phyloP scores from a whole-genome alignment of 2,113 vertebrate species.

The Xenotilapia caudafasciata region DNA sequence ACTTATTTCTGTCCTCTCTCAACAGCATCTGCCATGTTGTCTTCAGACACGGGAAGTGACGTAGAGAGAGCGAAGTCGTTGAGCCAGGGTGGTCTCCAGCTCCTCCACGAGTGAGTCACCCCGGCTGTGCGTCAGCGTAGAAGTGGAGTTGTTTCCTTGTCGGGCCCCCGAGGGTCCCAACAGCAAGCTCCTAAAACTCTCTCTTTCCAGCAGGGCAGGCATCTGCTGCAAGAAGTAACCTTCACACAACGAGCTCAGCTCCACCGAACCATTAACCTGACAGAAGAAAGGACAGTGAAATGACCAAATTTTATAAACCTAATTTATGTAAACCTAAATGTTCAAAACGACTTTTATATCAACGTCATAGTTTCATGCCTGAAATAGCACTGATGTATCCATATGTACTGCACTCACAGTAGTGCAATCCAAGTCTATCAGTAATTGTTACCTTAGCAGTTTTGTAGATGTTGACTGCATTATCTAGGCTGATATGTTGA shows the following conservation, averaged over 20 bases:
- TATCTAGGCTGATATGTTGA: constrained; percentile 81
- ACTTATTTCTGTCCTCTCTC: not conserved
- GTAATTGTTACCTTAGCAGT: constrained; percentile 83
- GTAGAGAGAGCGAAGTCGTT: constrained; percentile 81
- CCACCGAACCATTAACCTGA: constrained; percentile 81
- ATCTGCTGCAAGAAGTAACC: constrained; percentile 95
- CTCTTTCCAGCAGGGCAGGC: constrained; percentile 82
- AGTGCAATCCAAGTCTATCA: not conserved
- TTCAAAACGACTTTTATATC: not conserved
- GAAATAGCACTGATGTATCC: not conserved
- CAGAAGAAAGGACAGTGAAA: not conserved
- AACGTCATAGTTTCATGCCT: not conserved
- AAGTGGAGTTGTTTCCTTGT: constrained; percentile 46
- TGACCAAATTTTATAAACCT: not conserved
- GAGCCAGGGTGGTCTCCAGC: constrained; percentile 80
- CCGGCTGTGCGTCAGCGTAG: constrained; percentile 30
- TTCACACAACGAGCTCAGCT: constrained; percentile 86
- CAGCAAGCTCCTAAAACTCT: constrained; percentile 82
- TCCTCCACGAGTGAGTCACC: constrained; percentile 81
- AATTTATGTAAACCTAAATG: not conserved
- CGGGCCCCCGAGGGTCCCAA: constrained; percentile 72
- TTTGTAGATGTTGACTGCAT: constrained; percentile 86
- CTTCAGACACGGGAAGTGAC: constrained; percentile 85
- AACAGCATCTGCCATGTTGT: not conserved
- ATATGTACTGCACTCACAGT: not conserved